Conservation (phyloP, 2,113 vertebrate genomes). For the Laterallus jamaicensis region DNA sequence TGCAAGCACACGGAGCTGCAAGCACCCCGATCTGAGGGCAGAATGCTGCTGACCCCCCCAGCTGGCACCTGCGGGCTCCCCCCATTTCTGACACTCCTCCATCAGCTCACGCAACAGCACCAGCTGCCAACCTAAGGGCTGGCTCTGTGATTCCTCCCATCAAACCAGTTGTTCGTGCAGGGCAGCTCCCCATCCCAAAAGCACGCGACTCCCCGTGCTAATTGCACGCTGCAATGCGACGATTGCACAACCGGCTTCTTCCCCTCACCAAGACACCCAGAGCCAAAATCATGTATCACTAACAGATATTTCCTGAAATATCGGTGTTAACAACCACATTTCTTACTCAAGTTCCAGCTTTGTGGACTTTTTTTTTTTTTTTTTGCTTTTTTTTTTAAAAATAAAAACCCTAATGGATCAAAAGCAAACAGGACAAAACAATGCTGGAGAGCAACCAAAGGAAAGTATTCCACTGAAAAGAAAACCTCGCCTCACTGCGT, state of each 20-base stretch:
- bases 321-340: too few species aligned
- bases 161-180: neutral
- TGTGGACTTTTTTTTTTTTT: neutral
- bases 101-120: rapidly evolving
- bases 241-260: neutral
- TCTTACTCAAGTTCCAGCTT: neutral
- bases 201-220: neutral
- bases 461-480: neutral
- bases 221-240: rapidly evolving
- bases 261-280: neutral
- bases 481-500: neutral
- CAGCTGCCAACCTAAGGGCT: neutral
- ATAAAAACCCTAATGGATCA: neutral
- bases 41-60: neutral
- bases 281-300: neutral
- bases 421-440: neutral
- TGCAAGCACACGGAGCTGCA: neutral
- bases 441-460: neutral
- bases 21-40: neutral
- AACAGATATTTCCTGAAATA: neutral
- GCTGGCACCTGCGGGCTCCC: too few species aligned
- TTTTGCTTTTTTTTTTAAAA: too few species aligned
- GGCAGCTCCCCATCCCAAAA: neutral
- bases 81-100: too few species aligned
- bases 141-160: neutral